These are phyloP conservation scores for Sitta europaea DNA, from an alignment of 2,113 vertebrate genomes.

Conservation along the genomic window DNA sequence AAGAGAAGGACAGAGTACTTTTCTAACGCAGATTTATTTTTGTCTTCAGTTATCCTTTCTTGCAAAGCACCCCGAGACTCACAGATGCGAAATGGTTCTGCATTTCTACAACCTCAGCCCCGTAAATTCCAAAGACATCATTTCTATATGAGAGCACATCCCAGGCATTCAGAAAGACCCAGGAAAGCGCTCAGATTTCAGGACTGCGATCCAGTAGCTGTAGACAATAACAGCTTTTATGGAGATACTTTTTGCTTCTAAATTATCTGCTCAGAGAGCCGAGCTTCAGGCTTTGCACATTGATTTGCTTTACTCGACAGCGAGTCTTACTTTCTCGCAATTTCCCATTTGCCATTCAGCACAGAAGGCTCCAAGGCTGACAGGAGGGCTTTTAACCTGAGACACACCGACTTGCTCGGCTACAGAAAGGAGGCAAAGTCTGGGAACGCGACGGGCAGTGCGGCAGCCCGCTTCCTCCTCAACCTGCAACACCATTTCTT, in stretches of 20 bases:
- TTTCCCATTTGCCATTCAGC: neutral
- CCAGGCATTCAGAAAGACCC: neutral
- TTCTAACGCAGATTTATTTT: neutral
- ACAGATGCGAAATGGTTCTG: neutral
- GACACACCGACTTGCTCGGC: neutral
- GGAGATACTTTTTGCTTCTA: neutral
- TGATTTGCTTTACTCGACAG: neutral
- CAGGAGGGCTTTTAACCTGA: neutral
- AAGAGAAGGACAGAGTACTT: neutral
- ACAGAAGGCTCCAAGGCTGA: neutral
- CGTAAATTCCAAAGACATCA: neutral
- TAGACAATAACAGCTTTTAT: neutral
- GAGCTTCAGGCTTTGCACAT: neutral
- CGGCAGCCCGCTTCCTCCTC: neutral
- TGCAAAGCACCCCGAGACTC: neutral
- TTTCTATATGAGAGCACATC: neutral
- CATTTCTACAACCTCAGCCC: neutral
- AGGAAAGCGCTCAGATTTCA: neutral
- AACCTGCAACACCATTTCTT: neutral
- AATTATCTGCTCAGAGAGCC: neutral
- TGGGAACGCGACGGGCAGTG: fast-evolving
- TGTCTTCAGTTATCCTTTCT: neutral
- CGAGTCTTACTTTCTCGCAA: neutral
- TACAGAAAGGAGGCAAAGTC: neutral
- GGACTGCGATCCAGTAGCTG: neutral